Evolutionary conservation across 1,140 invertebrate species (phyloP).

Genomic region (Camponotus vicinus): DNA sequence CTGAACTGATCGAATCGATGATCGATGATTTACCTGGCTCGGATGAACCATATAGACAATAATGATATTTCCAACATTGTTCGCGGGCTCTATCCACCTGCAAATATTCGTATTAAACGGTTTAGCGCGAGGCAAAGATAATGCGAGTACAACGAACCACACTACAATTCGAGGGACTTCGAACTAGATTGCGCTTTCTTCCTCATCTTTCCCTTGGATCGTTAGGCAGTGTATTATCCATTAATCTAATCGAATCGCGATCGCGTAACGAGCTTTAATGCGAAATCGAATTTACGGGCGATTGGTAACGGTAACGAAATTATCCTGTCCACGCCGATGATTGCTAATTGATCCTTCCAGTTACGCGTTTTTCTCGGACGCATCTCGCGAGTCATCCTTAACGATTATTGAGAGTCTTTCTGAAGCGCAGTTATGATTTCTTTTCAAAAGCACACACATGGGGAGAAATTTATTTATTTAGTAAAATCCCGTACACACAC

Average conservation of each 20-base stretch:
- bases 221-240: conserved; percentile 64
- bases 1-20: conserved; percentile 19
- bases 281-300: conserved; percentile 78
- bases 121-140: conserved; percentile 40
- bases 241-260: conserved; percentile 79
- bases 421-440: neutral
- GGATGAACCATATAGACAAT: conserved; percentile 32
- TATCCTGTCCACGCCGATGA: conserved; percentile 73
- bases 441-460: neutral
- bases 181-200: conserved; percentile 58
- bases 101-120: conserved; percentile 49
- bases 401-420: neutral
- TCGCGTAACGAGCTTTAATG: conserved; percentile 79
- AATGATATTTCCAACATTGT: conserved; percentile 49
- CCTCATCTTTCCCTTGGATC: conserved; percentile 49
- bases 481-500: neutral
- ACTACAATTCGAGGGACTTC: conserved; percentile 42
- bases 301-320: conserved; percentile 80
- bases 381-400: conserved; percentile 22
- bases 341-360: conserved; percentile 64
- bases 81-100: conserved; percentile 11
- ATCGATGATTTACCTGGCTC: conserved; percentile 36
- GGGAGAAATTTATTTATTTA: neutral
- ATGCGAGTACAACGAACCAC: conserved; percentile 35
- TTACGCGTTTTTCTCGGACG: conserved; percentile 18